Evolutionary conservation across 2,888 invertebrate species (phyloP), one percentile per base, ranked within the genome.

Genomic region (Chromoteleia sp.): DNA sequence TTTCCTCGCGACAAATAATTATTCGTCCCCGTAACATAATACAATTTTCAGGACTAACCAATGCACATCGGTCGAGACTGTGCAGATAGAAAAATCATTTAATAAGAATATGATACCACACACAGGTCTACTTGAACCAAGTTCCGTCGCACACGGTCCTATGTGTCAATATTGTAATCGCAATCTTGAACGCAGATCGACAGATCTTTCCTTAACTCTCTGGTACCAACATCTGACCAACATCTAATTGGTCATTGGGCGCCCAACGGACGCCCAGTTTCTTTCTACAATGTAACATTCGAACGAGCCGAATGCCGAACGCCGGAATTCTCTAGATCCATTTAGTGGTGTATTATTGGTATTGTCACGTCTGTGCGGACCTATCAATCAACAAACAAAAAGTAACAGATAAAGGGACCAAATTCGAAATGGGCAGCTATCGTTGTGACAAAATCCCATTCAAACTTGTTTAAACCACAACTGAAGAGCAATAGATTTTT

Each of bases 71-170:
- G 45, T 68, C 21, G 41, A 67, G 17, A 68, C 21, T 54, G 41
- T 52, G 15, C 54, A 33, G 52, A 63, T 74, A 63, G 63, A 74
- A 74, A 74, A 74, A 74, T 74, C 63, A 74, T 74, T 63, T 74
- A n/a, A 43, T 25, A 54, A 61, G 41, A 19, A 7, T 61, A 33
- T 52, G 21, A 21, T 61, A 52, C 52, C 25, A 29, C 50, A 21
- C 21, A 25, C n/a, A 36, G n/a, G 19, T 39, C 36, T 36, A 33
- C 10, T 17, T 21, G 19, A 56, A 36, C 6, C 56, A 36, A 56
- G 12, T 12, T 39, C 21, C 36, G 19, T 54, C 52, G 52, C 43
- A 12, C 19, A 15, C 68, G 30, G 14, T 48, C 21, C 70, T 58
- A 70, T 36, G 17, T 58, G 17, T 45, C 41, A 21, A 58, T 21